Evolutionary conservation across 2,113 vertebrate genomes (phyloP).

Genomic region (Misgurnus anguillicaudatus): DNA sequence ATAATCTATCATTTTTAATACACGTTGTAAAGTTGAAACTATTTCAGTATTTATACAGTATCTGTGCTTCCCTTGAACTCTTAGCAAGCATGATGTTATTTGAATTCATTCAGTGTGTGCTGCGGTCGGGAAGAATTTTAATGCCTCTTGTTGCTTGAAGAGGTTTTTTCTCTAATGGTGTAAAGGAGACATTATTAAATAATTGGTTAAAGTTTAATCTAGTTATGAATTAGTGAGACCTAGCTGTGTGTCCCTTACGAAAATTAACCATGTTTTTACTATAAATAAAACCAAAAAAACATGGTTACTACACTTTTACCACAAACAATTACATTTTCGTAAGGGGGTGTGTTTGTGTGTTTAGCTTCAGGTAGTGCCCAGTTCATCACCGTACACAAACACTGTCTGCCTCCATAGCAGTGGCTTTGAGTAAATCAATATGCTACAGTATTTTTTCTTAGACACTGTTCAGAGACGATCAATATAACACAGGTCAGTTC

Average conservation of each 20-base stretch:
- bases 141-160: too few species aligned
- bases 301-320: too few species aligned
- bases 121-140: too few species aligned
- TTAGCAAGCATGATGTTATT: too few species aligned
- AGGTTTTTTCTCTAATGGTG: not conserved
- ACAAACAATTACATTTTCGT: too few species aligned
- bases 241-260: not conserved
- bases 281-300: too few species aligned
- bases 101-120: too few species aligned
- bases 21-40: not conserved
- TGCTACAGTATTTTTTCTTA: constrained; percentile 18
- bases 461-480: not conserved
- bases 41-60: not conserved
- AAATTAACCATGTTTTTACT: too few species aligned
- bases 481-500: constrained; percentile 16
- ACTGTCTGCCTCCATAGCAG: constrained; percentile 8
- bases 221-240: not conserved
- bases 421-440: not conserved
- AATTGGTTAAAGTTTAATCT: constrained; percentile 4
- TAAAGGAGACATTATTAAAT: constrained; percentile 8
- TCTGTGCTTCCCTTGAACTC: not conserved
- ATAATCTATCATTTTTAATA: too few species aligned
- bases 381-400: constrained; percentile 45
- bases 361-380: not conserved
- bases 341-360: constrained; percentile 7